phyloP scores from a whole-genome alignment of 1,140 invertebrate genomes.

The Augochlora pura region DNA sequence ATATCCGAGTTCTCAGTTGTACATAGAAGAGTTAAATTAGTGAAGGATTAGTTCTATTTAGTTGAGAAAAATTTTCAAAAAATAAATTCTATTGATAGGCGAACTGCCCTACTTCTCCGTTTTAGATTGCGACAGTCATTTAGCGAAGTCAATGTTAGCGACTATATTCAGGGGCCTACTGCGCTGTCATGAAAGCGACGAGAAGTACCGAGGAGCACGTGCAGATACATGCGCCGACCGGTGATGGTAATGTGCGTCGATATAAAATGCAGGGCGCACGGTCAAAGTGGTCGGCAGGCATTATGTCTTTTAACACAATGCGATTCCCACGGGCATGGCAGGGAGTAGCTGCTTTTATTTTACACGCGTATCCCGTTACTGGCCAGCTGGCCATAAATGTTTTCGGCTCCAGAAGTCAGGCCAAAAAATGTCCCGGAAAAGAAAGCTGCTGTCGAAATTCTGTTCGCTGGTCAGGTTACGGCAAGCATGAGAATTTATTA shows the following conservation, averaged over 20 bases:
- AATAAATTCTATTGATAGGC: background rate
- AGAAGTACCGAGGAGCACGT: background rate
- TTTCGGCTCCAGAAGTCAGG: background rate
- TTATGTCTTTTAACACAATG: background rate
- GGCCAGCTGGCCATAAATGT: background rate
- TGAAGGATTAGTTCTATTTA: too few relatives aligned
- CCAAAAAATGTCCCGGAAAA: background rate
- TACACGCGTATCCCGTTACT: background rate
- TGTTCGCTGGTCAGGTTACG: too few relatives aligned
- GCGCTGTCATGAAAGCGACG: too few relatives aligned
- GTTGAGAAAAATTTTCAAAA: too few relatives aligned
- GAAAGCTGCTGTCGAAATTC: too few relatives aligned
- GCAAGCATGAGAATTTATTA: background rate
- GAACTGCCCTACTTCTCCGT: background rate
- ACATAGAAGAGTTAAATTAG: too few relatives aligned
- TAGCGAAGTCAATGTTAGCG: background rate
- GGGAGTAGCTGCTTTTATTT: slow-evolving; percentile 7
- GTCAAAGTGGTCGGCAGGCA: slow-evolving; percentile 1
- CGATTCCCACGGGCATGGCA: background rate
- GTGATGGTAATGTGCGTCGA: too few relatives aligned
- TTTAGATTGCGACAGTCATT: background rate
- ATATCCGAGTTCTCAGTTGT: too few relatives aligned
- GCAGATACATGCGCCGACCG: background rate
- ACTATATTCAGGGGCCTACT: background rate
- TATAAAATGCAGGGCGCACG: background rate